Conservation (phyloP, 1,140 invertebrate species). For the Nephotettix cincticeps region DNA sequence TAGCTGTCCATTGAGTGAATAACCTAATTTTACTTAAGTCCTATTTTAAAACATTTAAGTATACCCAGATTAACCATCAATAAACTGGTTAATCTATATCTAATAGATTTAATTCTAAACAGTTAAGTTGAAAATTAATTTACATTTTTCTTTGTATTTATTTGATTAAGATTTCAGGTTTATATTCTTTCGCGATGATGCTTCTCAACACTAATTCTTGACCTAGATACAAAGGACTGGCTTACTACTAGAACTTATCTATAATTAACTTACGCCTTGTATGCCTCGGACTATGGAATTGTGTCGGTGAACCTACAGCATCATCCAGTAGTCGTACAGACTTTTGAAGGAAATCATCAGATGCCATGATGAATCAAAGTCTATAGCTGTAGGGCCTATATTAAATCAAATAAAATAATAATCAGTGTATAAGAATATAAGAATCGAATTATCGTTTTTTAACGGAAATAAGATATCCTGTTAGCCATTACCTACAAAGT, state of each 20-base stretch:
- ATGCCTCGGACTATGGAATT: neutral
- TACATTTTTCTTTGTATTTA: neutral
- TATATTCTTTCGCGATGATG: neutral
- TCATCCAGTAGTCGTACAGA: conserved; percentile 24
- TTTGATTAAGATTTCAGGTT: neutral
- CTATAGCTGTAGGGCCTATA: too few relatives aligned
- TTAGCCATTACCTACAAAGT: too few relatives aligned
- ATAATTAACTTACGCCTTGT: neutral
- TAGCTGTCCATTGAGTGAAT: too few relatives aligned
- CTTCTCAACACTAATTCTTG: neutral
- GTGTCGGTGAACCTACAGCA: conserved; percentile 11
- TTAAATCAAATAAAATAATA: too few relatives aligned
- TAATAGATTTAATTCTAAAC: neutral
- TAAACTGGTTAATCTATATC: too few relatives aligned
- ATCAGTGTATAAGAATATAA: too few relatives aligned
- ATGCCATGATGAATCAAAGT: too few relatives aligned
- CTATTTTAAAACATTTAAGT: too few relatives aligned
- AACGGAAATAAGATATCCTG: too few relatives aligned
- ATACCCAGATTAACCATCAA: too few relatives aligned
- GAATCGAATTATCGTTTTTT: too few relatives aligned
- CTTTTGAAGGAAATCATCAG: conserved; percentile 20
- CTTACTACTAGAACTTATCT: neutral
- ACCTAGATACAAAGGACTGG: neutral
- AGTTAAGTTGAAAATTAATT: neutral
- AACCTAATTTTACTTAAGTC: too few relatives aligned